A percentile compares a stretch with the other conserved stretches of the same genome.
phyloP scores from a whole-genome alignment of 2,888 invertebrate genomes.

The Charanyca ferruginea region DNA sequence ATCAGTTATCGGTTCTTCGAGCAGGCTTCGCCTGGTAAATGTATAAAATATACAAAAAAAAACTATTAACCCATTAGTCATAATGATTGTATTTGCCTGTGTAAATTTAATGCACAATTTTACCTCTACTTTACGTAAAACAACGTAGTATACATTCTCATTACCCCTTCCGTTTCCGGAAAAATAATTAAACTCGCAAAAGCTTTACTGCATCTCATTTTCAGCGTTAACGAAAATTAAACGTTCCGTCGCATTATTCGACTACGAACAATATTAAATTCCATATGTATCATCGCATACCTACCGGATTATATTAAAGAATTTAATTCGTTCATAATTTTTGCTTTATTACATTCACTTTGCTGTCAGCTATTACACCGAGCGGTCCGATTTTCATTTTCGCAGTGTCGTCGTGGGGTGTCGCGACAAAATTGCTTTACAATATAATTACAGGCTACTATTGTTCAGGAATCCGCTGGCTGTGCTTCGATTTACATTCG shows the following conservation, averaged over 20 bases:
- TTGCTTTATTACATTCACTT: constrained; percentile 75
- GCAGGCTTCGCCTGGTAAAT: no score
- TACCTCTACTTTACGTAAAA: constrained; percentile 20
- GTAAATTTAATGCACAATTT: constrained; percentile 17
- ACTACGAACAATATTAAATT: constrained; percentile 59
- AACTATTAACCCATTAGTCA: no score
- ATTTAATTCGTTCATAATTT: constrained; percentile 77
- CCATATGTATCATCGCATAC: constrained; percentile 54
- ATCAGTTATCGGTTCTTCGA: no score
- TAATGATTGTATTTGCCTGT: background rate
- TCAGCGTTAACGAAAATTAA: constrained; percentile 43
- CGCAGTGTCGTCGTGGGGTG: constrained; percentile 66
- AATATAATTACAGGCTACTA: constrained; percentile 86
- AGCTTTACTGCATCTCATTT: constrained; percentile 50
- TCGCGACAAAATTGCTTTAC: constrained; percentile 84
- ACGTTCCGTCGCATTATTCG: constrained; percentile 42
- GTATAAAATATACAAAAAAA: no score
- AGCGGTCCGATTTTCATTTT: constrained; percentile 79
- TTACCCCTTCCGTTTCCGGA: constrained; percentile 37
- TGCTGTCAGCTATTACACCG: constrained; percentile 69
- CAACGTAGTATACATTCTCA: constrained; percentile 26
- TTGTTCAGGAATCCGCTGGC: constrained; percentile 78
- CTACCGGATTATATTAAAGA: constrained; percentile 68
- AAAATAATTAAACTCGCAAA: constrained; percentile 52
- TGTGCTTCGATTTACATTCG: constrained; percentile 85